Percentiles rank a stretch among this genome's conserved stretches.
Evolutionary conservation across 2,888 invertebrate genomes (phyloP).

Genomic region (Carabus problematicus): DNA sequence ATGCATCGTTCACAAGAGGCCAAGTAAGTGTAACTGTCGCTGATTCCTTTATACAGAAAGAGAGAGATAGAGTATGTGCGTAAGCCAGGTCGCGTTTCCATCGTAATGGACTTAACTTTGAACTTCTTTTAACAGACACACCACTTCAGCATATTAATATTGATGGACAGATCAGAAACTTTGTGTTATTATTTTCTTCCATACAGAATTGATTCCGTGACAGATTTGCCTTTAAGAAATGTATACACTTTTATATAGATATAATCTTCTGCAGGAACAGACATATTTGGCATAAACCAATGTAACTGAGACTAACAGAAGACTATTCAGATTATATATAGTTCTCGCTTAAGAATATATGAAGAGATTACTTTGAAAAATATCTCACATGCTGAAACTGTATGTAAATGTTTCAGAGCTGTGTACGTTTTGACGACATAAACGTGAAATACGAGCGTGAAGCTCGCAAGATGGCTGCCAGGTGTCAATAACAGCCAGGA

Average conservation of each 20-base stretch:
- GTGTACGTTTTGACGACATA: not conserved
- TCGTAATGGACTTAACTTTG: constrained; percentile 41
- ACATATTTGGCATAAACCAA: too few species aligned
- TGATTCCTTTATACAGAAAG: constrained; percentile 23
- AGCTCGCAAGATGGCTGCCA: constrained; percentile 19
- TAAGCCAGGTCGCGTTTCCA: constrained; percentile 8
- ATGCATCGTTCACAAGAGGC: constrained; percentile 36
- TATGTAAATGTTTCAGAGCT: constrained; percentile 16
- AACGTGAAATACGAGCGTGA: constrained; percentile 12
- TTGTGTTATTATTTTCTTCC: constrained; percentile 27
- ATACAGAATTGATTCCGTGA: constrained; percentile 15
- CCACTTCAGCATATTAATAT: constrained; percentile 33
- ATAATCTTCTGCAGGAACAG: too few species aligned
- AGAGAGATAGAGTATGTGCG: constrained; percentile 3
- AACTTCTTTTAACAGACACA: constrained; percentile 32
- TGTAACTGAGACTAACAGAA: too few species aligned
- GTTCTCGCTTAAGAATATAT: too few species aligned
- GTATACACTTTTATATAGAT: too few species aligned
- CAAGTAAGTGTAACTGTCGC: constrained; percentile 34
- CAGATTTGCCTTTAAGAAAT: constrained; percentile 1
- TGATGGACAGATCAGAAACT: constrained; percentile 30
- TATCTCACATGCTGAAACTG: constrained; percentile 1
- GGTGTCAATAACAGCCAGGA: constrained; percentile 41
- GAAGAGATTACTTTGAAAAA: not conserved
- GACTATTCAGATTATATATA: too few species aligned